Base-by-base conservation (phyloP, 2,797 vertebrate genomes). In the Sebastes diaconus region DNA sequence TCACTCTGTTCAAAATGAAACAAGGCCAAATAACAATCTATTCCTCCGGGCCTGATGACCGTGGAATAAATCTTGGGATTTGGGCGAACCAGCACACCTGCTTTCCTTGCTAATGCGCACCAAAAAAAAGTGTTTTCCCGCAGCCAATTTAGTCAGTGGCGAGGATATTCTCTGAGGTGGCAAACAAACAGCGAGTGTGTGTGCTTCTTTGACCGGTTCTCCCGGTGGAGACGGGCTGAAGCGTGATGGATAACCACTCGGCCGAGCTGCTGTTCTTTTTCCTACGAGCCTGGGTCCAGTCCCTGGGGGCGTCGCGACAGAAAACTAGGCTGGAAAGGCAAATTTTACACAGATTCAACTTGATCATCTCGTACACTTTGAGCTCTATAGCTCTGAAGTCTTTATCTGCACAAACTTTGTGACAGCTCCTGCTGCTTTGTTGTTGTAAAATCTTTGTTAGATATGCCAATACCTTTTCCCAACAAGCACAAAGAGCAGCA, bases 241-340 rank as follows among this genome's bases (percentile, higher is more conserved):
- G 89, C 76, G 73, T 93, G 93, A 94, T 93, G 92, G 92, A 94
- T 94, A 91, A 90, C 93, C 87, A 90, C 81, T 87, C 77, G 78
- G 85, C 80, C 57, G 58, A 84, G 92, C 77, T 20, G 78, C 86
- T 86, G 84, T 85, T 92, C 87, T 89, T 88, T 65, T 87, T 87
- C 90, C 90, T 79, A 36, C 54, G 29, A 64, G 81, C 77, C 75
- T 5, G 72, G 79, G 83, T 88, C 74, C n/a, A n/a, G 79, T 86
- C 90, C 84, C 88, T 24, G 27, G 55, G 73, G 84, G 88, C 22
- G 67, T 66, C 34, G 70, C 83, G 74, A 58, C 84, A 90, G 55
- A 83, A 89, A 92, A 92, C 89, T 84, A 60, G 81, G 74, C 6
- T 84, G 84, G 73, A 79, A 78, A 79, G 66, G 81, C 77, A 91